Conservation (phyloP, 2,888 invertebrate species). For the Adelphocoris suturalis region DNA sequence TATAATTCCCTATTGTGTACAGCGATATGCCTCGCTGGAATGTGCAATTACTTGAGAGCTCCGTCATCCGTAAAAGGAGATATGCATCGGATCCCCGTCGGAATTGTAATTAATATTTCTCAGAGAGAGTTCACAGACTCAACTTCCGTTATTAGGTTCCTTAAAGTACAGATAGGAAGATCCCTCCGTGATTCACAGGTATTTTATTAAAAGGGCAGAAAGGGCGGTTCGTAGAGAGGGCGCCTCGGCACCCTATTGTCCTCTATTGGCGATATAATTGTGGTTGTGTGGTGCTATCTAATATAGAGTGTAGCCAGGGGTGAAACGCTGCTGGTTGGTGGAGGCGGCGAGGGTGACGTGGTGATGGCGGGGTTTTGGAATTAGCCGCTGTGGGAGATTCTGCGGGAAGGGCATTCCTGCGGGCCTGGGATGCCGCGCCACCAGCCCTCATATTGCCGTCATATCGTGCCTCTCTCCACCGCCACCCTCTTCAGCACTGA, state of each 20-base stretch:
- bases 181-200: slow-evolving; percentile 54
- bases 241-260: slow-evolving; percentile 48
- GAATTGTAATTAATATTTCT: slow-evolving; percentile 51
- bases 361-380: slow-evolving; percentile 31
- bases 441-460: slow-evolving; percentile 61
- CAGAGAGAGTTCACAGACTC: background rate
- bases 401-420: slow-evolving; percentile 48
- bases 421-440: slow-evolving; percentile 50
- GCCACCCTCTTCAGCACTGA: slow-evolving; percentile 48
- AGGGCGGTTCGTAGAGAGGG: slow-evolving; percentile 4
- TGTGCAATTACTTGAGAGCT: slow-evolving; percentile 44
- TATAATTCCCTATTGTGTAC: background rate
- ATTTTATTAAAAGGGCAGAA: slow-evolving; percentile 41
- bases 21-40: slow-evolving; percentile 32
- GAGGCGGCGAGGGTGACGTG: background rate
- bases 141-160: slow-evolving; percentile 50
- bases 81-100: background rate
- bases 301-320: slow-evolving; percentile 63
- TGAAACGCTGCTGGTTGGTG: background rate
- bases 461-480: slow-evolving; percentile 31
- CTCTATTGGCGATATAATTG: slow-evolving; percentile 68
- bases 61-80: slow-evolving; percentile 22
- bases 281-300: slow-evolving; percentile 61
- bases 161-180: slow-evolving; percentile 24
- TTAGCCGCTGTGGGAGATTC: slow-evolving; percentile 41